Conservation (phyloP, 2,113 vertebrate genomes). For the Oryzias celebensis region DNA sequence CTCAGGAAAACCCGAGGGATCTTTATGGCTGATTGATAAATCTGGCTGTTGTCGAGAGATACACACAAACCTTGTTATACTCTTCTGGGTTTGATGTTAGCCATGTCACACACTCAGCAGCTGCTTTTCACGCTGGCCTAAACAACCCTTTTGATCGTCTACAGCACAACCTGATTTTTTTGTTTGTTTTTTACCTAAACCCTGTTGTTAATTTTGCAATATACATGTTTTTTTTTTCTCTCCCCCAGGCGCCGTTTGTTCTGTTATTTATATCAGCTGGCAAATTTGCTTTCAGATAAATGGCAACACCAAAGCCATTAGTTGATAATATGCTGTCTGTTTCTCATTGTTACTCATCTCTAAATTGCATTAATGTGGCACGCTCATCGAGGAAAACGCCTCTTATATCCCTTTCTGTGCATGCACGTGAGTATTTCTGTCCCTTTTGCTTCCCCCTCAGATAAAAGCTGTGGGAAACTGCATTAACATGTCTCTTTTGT, state of each 20-base stretch:
- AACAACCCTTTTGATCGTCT: not conserved
- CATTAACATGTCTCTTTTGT: constrained; percentile 55
- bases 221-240: constrained; percentile 20
- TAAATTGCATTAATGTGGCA: constrained; percentile 72
- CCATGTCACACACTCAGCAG: not conserved
- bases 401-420: constrained; percentile 39
- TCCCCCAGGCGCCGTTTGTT: constrained; percentile 21
- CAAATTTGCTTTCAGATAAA: constrained; percentile 68
- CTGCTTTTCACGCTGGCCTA: not conserved
- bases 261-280: constrained; percentile 73
- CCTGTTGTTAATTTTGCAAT: constrained; percentile 1
- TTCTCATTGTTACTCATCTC: constrained; percentile 73
- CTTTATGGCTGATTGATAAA: constrained; percentile 81
- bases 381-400: constrained; percentile 54
- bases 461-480: constrained; percentile 5
- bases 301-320: constrained; percentile 69
- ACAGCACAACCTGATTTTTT: constrained; percentile 2
- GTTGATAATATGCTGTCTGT: constrained; percentile 73
- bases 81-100: constrained; percentile 32
- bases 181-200: not conserved
- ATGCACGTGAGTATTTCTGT: constrained; percentile 26
- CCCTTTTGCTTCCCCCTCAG: constrained; percentile 32
- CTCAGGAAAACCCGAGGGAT: constrained; percentile 71
- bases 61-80: constrained; percentile 44
- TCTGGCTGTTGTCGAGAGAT: constrained; percentile 80